Percentiles rank a stretch among this genome's conserved stretches.
phyloP scores from a whole-genome alignment of 1,140 invertebrate genomes.

The Bombus superbus region DNA sequence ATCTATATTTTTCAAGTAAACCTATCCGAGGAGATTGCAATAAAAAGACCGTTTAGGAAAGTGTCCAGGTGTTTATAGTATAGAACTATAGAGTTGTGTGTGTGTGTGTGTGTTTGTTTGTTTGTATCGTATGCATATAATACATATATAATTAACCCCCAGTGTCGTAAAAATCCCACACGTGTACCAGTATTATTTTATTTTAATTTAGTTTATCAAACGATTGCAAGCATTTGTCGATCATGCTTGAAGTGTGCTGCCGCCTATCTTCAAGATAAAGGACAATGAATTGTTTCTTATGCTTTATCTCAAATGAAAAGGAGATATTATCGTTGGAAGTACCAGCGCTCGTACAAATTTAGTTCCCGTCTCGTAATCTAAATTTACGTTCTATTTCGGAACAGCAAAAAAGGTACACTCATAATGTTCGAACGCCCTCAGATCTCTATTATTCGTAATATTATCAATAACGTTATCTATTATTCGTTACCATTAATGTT shows the following conservation, averaged over 20 bases:
- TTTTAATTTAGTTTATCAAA: constrained; percentile 25
- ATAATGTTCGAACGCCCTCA: constrained; percentile 39
- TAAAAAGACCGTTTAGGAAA: not conserved
- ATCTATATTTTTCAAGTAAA: not conserved
- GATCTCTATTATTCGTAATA: constrained; percentile 39
- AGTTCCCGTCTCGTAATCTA: constrained; percentile 23
- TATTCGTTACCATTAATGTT: constrained; percentile 14
- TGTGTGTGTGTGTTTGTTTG: not conserved
- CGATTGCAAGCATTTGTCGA: constrained; percentile 21
- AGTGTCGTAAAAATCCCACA: constrained; percentile 32
- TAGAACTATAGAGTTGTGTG: not conserved
- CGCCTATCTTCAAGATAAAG: constrained; percentile 22
- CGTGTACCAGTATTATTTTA: constrained; percentile 6
- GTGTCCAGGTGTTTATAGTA: not conserved
- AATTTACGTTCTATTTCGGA: constrained; percentile 34
- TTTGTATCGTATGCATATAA: not conserved
- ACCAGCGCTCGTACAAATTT: constrained; percentile 36
- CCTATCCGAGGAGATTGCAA: not conserved
- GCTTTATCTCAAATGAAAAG: not conserved
- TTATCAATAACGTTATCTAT: not conserved
- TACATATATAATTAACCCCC: not conserved
- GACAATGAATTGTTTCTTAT: constrained; percentile 29
- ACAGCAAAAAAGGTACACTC: constrained; percentile 41
- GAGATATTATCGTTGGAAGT: constrained; percentile 39
- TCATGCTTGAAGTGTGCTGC: constrained; percentile 29